Evolutionary conservation across 2,113 vertebrate genomes (phyloP).

Genomic region (Chlamydotis undulata): DNA sequence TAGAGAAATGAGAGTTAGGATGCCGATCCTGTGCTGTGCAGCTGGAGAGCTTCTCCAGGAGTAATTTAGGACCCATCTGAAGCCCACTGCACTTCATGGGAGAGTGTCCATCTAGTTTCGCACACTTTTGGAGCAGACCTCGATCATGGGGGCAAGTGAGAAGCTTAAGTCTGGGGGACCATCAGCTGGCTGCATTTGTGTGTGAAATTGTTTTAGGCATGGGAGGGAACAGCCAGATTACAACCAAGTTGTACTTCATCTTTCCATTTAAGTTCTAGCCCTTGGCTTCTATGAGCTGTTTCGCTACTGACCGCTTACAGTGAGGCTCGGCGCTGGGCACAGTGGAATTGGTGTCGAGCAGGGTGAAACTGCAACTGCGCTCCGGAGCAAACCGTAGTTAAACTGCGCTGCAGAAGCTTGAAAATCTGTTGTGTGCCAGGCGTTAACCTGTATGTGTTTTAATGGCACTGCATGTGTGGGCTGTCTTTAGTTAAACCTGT

Average conservation of each 20-base stretch:
- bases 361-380: neutral
- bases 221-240: neutral
- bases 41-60: neutral
- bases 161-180: neutral
- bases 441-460: neutral
- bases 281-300: neutral
- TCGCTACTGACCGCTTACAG: neutral
- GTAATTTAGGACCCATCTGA: neutral
- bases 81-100: neutral
- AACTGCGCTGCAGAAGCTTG: neutral
- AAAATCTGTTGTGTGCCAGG: neutral
- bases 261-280: neutral
- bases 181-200: neutral
- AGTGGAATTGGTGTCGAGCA: neutral
- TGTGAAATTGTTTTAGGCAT: neutral
- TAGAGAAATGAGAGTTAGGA: neutral
- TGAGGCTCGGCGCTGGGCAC: rapidly evolving
- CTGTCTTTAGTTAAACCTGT: neutral
- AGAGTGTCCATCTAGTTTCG: neutral
- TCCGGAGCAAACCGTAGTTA: neutral
- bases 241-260: neutral
- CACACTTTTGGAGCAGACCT: neutral
- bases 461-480: neutral
- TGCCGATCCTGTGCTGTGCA: neutral
- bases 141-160: rapidly evolving